phyloP scores from a whole-genome alignment of 2,113 vertebrate genomes.

The Thalassoma bifasciatum region DNA sequence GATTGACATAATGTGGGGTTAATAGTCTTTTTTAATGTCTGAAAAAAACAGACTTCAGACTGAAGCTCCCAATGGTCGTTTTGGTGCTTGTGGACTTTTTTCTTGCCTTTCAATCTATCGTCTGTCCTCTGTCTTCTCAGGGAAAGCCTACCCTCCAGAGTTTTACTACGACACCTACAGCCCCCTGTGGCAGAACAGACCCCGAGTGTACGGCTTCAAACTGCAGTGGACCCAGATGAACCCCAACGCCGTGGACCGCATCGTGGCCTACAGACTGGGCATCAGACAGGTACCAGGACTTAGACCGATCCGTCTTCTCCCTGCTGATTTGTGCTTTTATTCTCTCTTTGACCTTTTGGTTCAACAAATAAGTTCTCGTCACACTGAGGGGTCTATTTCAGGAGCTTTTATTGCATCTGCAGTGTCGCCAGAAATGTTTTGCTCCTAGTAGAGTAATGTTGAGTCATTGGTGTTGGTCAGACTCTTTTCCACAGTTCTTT shows the following conservation, averaged over 20 bases:
- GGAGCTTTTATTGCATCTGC: conserved; percentile 10
- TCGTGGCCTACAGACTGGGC: conserved; percentile 93
- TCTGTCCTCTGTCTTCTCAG: conserved; percentile 73
- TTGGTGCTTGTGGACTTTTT: neutral
- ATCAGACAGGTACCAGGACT: conserved; percentile 90
- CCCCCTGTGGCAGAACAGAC: conserved; percentile 95
- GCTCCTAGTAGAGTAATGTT: neutral
- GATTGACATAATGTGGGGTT: no score
- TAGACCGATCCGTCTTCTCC: neutral
- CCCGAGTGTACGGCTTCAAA: conserved; percentile 93
- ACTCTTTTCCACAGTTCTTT: conserved; percentile 5
- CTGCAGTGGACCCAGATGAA: conserved; percentile 99
- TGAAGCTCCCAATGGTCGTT: no score
- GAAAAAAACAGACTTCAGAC: no score
- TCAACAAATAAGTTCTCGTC: neutral
- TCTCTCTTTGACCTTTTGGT: neutral
- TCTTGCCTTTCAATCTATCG: neutral
- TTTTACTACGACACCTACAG: conserved; percentile 99
- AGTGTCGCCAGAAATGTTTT: neutral
- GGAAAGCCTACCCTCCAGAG: conserved; percentile 94
- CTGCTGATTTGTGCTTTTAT: neutral
- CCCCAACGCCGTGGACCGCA: conserved; percentile 91
- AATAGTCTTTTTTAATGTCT: no score
- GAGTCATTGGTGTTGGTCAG: conserved; percentile 14
- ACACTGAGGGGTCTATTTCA: neutral